Conservation (phyloP, 1,140 invertebrate genomes). For the Epicauta chinensis region DNA sequence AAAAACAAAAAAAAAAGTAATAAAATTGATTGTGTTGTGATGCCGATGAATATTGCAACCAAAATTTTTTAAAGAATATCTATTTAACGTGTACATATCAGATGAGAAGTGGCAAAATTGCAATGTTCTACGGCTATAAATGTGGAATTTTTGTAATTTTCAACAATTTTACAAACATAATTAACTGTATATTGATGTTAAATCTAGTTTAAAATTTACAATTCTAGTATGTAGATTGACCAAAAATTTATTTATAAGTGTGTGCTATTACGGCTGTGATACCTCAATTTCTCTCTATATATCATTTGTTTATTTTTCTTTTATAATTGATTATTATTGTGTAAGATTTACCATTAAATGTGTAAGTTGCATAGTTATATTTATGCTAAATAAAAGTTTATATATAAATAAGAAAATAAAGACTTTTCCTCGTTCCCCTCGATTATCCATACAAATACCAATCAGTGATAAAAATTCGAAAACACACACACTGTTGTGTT, state of each 20-base stretch:
- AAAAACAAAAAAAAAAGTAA: constrained; percentile 9
- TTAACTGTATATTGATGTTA: not conserved
- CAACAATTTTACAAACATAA: constrained; percentile 4
- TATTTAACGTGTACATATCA: too few species aligned
- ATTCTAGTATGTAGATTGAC: constrained; percentile 11
- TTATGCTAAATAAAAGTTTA: constrained; percentile 5
- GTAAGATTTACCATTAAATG: not conserved
- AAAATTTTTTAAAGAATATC: too few species aligned
- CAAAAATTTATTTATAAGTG: constrained; percentile 25
- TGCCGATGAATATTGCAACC: constrained; percentile 1
- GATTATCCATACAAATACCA: too few species aligned
- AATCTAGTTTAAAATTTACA: constrained; percentile 2
- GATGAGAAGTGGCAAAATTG: too few species aligned
- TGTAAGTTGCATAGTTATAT: constrained; percentile 15
- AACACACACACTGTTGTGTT: too few species aligned
- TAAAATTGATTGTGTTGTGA: not conserved
- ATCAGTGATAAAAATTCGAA: too few species aligned
- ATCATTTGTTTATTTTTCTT: constrained; percentile 14
- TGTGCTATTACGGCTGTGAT: constrained; percentile 31
- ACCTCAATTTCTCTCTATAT: constrained; percentile 5
- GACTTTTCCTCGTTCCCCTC: too few species aligned
- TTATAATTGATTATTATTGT: not conserved
- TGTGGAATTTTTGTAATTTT: too few species aligned
- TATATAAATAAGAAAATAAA: too few species aligned
- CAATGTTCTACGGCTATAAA: too few species aligned